Base-by-base conservation (phyloP, 2,113 vertebrate species). In the Columbina picui region DNA sequence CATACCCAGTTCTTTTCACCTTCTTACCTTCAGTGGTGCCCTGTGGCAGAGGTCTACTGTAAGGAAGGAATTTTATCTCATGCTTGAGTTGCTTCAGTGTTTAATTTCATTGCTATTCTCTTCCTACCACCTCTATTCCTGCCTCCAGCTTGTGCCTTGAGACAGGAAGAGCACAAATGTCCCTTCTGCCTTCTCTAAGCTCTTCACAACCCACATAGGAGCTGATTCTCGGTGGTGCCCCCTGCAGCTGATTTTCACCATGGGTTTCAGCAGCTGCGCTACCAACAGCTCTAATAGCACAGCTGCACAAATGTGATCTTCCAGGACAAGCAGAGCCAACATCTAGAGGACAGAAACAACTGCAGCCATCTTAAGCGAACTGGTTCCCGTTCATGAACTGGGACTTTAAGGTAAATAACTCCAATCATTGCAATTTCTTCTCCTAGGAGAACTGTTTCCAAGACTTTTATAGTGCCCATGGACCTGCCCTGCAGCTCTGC, bases 371-470 rank as follows among this genome's bases (percentile, higher is more conserved):
- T 57, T 50, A 61, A 78, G 32, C 25, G 59, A 36, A 57, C n/a
- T 32, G 9, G 27, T 52, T 90, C 47, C 64, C 90, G 43, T 47
- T 88, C 26, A 68, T 74, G 63, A 81, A 86, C 38, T 39, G 60
- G 12, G 39, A 81, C 76, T 93, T 95, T 65, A 69, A 89, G 71
- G 68, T 90, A 95, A 95, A 92, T 88, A 86, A 90, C 52, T 63
- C 19, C 6, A 68, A 34, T 87, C 76, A 82, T 22, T 87, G 80
- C 52, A 68, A 87, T 95, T 90, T 90, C 59, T 92, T 90, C 20
- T 93, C 83, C 49, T 71, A 91, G 63, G 69, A 94, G 86, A 92
- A 45, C 92, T 79, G 65, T 76, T 93, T 87, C 76, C 49, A 73
- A 59, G 85, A 64, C 65, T 79, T 87, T 82, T 89, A 89, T 92